Base-by-base conservation (phyloP, 2,888 invertebrate species). In the Mycalesis mineus region DNA sequence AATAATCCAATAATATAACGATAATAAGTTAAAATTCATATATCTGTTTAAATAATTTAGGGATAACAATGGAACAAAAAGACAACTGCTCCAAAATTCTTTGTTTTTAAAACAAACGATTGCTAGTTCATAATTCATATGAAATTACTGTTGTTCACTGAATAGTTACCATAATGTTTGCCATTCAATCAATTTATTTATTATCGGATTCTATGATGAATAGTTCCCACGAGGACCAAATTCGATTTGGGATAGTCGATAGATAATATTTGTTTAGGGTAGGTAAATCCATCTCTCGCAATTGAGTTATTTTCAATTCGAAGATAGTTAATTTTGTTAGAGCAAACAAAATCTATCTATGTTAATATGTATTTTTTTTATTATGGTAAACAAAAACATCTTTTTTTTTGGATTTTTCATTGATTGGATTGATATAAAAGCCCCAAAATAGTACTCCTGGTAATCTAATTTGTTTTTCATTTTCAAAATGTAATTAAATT, bases 171-270 rank as follows among this genome's bases (percentile, higher is more conserved):
- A 11, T 33, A 17, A 48, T 33, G 6, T 48, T 48, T 48, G 8
- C 49, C 4, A 49, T 37, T 13, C 37, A 39, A 37, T 49, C 49
- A 36, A 49, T 49, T 37, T 22, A 37, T 48, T 47, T 33, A 47
- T 11, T n/a, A 48, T 48, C 48, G 3, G 8, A 48, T 36, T 13
- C 11, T n/a, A 8, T 13, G 49, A 49, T 49, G 37, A 9, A 49
- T 36, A 17, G 37, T 37, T 37, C 48, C 49, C 36, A 22, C 13
- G 37, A 37, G 37, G 1, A 7, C 22, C 37, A 9, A 17, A 49
- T 22, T 49, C 37, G 37, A 37, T 49, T 49, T 37, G 13, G 28
- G 13, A 22, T 22, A 49, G 49, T 17, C 22, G 40, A 33, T 33
- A 9, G 39, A 7, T 39, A 42, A 47, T 33, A 47, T 47, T 47